A percentile compares a stretch with the other conserved stretches of the same genome.
phyloP scores from a whole-genome alignment of 2,113 vertebrate species.

The Pollachius pollachius region DNA sequence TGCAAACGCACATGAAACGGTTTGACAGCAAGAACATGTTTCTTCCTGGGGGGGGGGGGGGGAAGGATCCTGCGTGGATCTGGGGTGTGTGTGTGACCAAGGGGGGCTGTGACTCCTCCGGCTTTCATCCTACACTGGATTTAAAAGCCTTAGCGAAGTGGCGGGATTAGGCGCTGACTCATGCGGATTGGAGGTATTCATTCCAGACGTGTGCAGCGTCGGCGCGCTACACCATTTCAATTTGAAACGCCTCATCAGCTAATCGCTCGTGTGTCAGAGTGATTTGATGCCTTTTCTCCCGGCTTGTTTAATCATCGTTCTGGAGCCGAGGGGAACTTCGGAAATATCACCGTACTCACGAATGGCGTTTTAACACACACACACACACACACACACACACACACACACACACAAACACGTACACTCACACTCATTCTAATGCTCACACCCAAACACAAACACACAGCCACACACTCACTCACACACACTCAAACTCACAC shows the following conservation, averaged over 20 bases:
- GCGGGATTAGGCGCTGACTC: slow-evolving; percentile 50
- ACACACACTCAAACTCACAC: too few species aligned
- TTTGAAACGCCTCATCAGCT: slow-evolving; percentile 27
- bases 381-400: too few species aligned
- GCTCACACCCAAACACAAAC: too few species aligned
- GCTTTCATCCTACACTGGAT: slow-evolving; percentile 24
- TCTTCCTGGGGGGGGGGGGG: too few species aligned
- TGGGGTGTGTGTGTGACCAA: too few species aligned
- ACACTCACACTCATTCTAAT: slow-evolving; percentile 9
- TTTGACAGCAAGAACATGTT: too few species aligned
- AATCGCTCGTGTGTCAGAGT: slow-evolving; percentile 39
- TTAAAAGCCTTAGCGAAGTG: slow-evolving; percentile 35
- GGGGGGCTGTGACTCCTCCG: neutral
- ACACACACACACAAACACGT: too few species aligned
- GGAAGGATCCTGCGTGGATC: too few species aligned
- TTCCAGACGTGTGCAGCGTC: slow-evolving; percentile 17
- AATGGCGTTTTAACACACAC: neutral
- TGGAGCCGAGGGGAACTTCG: slow-evolving; percentile 14
- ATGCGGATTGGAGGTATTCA: slow-evolving; percentile 35
- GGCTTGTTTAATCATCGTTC: slow-evolving; percentile 39
- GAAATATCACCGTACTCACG: slow-evolving; percentile 4
- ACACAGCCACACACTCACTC: too few species aligned
- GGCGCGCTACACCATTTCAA: slow-evolving; percentile 35
- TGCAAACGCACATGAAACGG: too few species aligned
- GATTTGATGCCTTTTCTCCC: slow-evolving; percentile 24